A percentile compares a stretch with the other conserved stretches of the same genome.
These are phyloP conservation scores for Eudorcas thomsonii DNA, from an alignment of 2,113 vertebrate genomes.

Conservation along the genomic window DNA sequence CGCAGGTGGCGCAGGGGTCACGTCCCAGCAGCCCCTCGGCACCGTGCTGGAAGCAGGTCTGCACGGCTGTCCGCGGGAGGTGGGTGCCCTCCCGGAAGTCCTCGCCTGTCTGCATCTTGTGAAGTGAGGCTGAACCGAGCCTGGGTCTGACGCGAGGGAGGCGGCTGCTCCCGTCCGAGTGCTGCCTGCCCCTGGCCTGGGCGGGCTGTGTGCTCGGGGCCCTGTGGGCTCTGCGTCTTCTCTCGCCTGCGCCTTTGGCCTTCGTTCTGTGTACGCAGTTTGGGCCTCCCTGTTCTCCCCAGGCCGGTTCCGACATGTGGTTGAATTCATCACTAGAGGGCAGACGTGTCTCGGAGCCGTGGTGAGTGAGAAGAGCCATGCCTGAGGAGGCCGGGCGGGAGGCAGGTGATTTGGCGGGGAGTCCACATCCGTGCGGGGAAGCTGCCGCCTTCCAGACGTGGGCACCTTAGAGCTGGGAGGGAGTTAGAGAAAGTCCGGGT, in stretches of 20 bases:
- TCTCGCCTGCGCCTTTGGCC: not conserved
- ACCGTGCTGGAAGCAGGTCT: not conserved
- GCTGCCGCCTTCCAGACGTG: not conserved
- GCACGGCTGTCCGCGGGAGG: rapidly evolving
- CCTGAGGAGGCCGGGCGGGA: not conserved
- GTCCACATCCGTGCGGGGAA: not conserved
- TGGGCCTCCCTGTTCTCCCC: not conserved
- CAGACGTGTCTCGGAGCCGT: not conserved
- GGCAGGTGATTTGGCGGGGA: not conserved
- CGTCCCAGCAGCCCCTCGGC: not conserved
- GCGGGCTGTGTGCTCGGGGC: not conserved
- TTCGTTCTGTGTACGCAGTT: not conserved
- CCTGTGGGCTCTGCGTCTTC: not conserved
- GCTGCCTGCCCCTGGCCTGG: not conserved
- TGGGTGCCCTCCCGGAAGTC: not conserved
- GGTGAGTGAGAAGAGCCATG: not conserved
- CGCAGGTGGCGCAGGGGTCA: rapidly evolving
- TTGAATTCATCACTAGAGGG: conserved; percentile 58
- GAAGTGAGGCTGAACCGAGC: not conserved
- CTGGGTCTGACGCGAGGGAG: not conserved
- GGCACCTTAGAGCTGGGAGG: not conserved
- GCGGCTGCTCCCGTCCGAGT: not conserved
- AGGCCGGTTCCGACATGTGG: not conserved
- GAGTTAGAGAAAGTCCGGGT: not conserved
- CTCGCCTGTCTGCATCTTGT: not conserved